These are phyloP conservation scores for Dendrolimus kikuchii DNA, from an alignment of 1,140 invertebrate species.

Conservation along the genomic window DNA sequence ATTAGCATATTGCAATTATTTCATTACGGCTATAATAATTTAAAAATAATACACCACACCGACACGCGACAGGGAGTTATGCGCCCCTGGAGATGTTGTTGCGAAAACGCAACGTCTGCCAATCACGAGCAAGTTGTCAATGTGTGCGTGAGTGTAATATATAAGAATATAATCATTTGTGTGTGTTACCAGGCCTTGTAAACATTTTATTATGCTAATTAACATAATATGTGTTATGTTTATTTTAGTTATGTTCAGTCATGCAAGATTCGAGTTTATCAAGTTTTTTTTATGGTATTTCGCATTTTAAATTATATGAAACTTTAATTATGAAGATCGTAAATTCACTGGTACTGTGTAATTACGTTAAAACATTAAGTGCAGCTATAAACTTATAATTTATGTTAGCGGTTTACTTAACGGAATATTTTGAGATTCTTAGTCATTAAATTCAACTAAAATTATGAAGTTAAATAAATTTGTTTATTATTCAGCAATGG, in stretches of 20 bases:
- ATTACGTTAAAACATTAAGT: neutral
- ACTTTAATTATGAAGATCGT: no score
- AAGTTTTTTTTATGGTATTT: no score
- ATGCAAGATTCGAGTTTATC: no score
- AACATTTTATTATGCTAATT: slow-evolving; percentile 34
- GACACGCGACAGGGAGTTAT: slow-evolving; percentile 48
- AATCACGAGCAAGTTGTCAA: slow-evolving; percentile 11
- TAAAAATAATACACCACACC: slow-evolving; percentile 47
- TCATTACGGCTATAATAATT: slow-evolving; percentile 54
- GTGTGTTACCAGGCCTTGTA: slow-evolving; percentile 27
- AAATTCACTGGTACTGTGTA: slow-evolving; percentile 4
- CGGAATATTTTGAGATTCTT: no score
- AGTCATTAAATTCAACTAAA: no score
- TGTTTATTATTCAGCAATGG: no score
- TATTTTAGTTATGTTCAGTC: no score
- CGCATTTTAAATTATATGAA: no score
- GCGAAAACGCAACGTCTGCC: slow-evolving; percentile 8
- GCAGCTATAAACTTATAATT: no score
- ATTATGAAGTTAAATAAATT: no score
- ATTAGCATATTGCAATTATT: slow-evolving; percentile 55
- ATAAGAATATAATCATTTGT: slow-evolving; percentile 5
- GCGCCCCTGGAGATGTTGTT: slow-evolving; percentile 34
- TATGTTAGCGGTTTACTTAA: no score
- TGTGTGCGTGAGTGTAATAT: slow-evolving; percentile 6
- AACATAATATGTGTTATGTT: slow-evolving; percentile 1